Percentiles rank a stretch among this genome's conserved stretches.
These are phyloP conservation scores for Brachirus orientalis DNA, from an alignment of 2,113 vertebrate species.

Conservation along the genomic window DNA sequence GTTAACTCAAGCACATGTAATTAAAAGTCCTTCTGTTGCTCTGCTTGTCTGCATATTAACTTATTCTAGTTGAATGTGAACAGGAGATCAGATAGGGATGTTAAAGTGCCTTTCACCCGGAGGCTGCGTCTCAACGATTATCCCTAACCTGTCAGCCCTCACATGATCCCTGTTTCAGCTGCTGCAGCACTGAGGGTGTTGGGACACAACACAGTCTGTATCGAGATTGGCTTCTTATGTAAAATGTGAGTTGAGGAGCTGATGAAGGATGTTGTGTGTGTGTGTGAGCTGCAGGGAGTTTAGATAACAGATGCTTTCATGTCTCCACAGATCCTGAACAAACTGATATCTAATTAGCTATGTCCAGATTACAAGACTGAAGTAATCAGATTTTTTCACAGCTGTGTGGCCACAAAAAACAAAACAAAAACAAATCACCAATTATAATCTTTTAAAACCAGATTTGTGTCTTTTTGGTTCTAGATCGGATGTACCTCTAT, in stretches of 20 bases:
- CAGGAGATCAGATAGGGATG: neutral
- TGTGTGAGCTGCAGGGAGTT: neutral
- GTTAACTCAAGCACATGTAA: slow-evolving; percentile 31
- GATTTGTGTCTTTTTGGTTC: no score
- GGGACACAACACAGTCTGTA: neutral
- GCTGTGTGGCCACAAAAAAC: no score
- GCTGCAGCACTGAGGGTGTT: neutral
- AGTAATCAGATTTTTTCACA: no score
- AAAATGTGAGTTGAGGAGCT: neutral
- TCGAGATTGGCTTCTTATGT: neutral
- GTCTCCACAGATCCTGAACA: no score
- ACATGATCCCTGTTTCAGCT: neutral
- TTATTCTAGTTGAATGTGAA: slow-evolving; percentile 22
- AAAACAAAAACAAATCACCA: no score
- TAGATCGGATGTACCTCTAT: no score
- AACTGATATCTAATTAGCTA: no score
- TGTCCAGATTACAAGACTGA: no score
- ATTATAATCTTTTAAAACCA: no score
- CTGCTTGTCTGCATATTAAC: slow-evolving; percentile 15
- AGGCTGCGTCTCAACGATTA: slow-evolving; percentile 25
- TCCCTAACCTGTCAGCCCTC: slow-evolving; percentile 18
- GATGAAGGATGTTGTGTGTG: slow-evolving; percentile 7
- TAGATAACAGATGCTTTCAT: no score
- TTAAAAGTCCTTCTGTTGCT: slow-evolving; percentile 12
- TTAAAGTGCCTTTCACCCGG: slow-evolving; percentile 25